These are phyloP conservation scores for Cynoglossus semilaevis DNA, from an alignment of 2,113 vertebrate genomes.

Conservation along the genomic window DNA sequence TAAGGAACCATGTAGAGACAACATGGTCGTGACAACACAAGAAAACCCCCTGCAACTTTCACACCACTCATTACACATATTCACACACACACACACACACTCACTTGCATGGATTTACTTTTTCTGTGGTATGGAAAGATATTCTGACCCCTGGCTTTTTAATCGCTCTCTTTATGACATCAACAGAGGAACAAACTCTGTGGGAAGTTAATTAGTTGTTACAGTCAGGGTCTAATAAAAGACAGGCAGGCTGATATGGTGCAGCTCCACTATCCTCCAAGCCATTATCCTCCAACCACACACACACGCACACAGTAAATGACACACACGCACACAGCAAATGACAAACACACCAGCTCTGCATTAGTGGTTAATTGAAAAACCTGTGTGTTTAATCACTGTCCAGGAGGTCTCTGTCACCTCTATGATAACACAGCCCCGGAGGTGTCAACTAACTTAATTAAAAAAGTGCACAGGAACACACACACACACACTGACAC, in stretches of 20 bases:
- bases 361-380: constrained; percentile 54
- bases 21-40: not conserved
- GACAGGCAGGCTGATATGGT: constrained; percentile 47
- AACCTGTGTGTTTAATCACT: constrained; percentile 54
- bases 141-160: constrained; percentile 40
- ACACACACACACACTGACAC: constrained; percentile 1
- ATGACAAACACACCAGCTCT: constrained; percentile 18
- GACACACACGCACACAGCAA: constrained; percentile 12
- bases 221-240: constrained; percentile 67
- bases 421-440: constrained; percentile 41
- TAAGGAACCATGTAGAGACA: too few species aligned
- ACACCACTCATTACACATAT: not conserved
- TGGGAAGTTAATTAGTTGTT: constrained; percentile 69
- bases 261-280: constrained; percentile 54
- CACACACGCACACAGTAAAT: constrained; percentile 9
- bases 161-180: constrained; percentile 57
- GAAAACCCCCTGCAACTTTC: not conserved
- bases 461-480: constrained; percentile 42
- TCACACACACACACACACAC: constrained; percentile 1
- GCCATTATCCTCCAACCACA: constrained; percentile 43
- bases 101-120: not conserved
- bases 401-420: constrained; percentile 61
- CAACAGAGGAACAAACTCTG: constrained; percentile 57
- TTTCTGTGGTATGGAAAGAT: constrained; percentile 45
- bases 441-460: constrained; percentile 51